Evolutionary conservation across 2,888 invertebrate species (phyloP).

Genomic region (Rhingia campestris): DNA sequence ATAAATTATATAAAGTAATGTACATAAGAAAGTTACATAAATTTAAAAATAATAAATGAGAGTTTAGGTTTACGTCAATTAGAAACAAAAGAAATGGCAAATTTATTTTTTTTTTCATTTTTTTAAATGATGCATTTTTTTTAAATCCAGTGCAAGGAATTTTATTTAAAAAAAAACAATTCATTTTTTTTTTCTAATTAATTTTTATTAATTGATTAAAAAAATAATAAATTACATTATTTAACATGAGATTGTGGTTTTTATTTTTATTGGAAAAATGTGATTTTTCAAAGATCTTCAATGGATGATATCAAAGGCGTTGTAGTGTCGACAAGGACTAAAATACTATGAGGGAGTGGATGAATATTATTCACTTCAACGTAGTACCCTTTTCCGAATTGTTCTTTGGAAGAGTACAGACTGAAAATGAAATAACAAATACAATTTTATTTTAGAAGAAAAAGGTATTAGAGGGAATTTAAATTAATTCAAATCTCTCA

Average conservation of each 20-base stretch:
- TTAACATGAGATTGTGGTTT: slow-evolving; percentile 29
- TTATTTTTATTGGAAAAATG: neutral
- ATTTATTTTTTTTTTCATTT: slow-evolving; percentile 25
- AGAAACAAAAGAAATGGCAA: slow-evolving; percentile 59
- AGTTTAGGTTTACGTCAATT: slow-evolving; percentile 71
- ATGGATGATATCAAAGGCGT: slow-evolving; percentile 83
- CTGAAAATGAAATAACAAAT: slow-evolving; percentile 78
- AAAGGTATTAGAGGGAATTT: too few relatives aligned
- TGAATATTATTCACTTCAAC: slow-evolving; percentile 84
- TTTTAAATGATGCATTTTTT: slow-evolving; percentile 36
- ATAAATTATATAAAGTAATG: slow-evolving; percentile 47
- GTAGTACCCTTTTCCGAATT: slow-evolving; percentile 84
- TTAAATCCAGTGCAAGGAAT: slow-evolving; percentile 37
- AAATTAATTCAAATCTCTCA: too few relatives aligned
- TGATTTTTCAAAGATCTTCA: slow-evolving; percentile 75
- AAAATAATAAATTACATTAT: slow-evolving; percentile 70
- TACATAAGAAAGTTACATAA: slow-evolving; percentile 63
- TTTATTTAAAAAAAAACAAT: slow-evolving; percentile 38
- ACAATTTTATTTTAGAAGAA: too few relatives aligned
- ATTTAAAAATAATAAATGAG: slow-evolving; percentile 12
- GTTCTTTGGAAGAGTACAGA: slow-evolving; percentile 84
- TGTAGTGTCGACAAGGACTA: slow-evolving; percentile 86
- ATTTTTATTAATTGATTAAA: slow-evolving; percentile 55
- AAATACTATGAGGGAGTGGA: slow-evolving; percentile 85
- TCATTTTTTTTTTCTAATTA: slow-evolving; percentile 39